phyloP scores from a whole-genome alignment of 2,113 vertebrate species.

The Pangasianodon gigas region DNA sequence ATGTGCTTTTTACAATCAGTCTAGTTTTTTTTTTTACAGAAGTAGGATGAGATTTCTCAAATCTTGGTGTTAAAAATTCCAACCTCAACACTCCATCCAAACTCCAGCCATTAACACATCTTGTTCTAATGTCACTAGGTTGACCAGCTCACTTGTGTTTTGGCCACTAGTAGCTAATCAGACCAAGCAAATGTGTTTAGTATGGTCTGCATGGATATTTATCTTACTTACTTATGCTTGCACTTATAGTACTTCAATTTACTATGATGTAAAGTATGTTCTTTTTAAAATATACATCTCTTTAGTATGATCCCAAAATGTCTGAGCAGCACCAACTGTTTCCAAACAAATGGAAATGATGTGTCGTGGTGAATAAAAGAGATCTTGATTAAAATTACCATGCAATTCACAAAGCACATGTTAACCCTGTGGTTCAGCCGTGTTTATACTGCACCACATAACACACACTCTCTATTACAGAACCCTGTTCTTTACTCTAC shows the following conservation, averaged over 20 bases:
- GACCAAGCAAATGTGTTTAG: not conserved
- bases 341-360: not conserved
- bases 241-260: not conserved
- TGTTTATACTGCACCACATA: slow-evolving; percentile 12
- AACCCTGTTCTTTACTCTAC: not conserved
- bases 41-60: not conserved
- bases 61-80: not conserved
- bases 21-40: not conserved
- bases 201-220: not conserved
- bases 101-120: not conserved
- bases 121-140: not conserved
- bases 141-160: not conserved
- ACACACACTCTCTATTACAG: not conserved
- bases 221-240: not conserved
- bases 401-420: slow-evolving; percentile 2
- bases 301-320: not conserved
- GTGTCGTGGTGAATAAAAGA: not conserved
- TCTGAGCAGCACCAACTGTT: not conserved
- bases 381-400: not conserved
- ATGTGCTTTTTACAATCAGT: not conserved
- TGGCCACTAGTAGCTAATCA: not conserved
- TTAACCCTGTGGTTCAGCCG: not conserved
- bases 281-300: not conserved
- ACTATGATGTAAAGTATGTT: not conserved
- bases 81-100: not conserved